A percentile compares a stretch with the other conserved stretches of the same genome.
Evolutionary conservation across 2,888 invertebrate genomes (phyloP).

Genomic region (Hemicrepidius hirtus): DNA sequence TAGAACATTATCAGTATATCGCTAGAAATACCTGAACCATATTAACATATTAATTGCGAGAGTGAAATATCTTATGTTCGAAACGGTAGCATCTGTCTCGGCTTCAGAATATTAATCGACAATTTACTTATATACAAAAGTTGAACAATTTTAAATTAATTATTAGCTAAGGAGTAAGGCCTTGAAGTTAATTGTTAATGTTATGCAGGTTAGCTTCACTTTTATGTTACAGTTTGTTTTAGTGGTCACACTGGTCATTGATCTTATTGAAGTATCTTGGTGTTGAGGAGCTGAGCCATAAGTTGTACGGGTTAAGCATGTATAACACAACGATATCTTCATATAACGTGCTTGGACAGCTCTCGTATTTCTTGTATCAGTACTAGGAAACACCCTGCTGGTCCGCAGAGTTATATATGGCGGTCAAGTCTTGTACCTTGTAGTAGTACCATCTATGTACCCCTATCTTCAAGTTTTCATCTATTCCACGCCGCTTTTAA

Average conservation of each 20-base stretch:
- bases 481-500: slow-evolving; percentile 37
- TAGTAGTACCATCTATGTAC: slow-evolving; percentile 68
- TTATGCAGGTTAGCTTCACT: not conserved
- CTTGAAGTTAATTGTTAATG: not conserved
- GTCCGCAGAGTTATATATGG: slow-evolving; percentile 69
- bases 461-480: slow-evolving; percentile 62
- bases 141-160: not conserved
- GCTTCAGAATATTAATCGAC: slow-evolving; percentile 7
- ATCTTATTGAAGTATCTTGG: slow-evolving; percentile 57
- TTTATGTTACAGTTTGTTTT: slow-evolving; percentile 19
- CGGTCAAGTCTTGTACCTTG: slow-evolving; percentile 67
- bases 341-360: slow-evolving; percentile 70
- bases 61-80: slow-evolving; percentile 17
- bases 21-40: slow-evolving; percentile 21
- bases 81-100: slow-evolving; percentile 28
- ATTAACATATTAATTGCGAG: slow-evolving; percentile 31
- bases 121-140: not conserved
- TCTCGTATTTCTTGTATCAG: slow-evolving; percentile 72
- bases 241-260: slow-evolving; percentile 50
- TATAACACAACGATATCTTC: slow-evolving; percentile 71
- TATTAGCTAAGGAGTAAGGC: not conserved
- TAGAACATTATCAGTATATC: slow-evolving; percentile 16
- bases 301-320: slow-evolving; percentile 67
- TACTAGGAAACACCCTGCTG: slow-evolving; percentile 72
- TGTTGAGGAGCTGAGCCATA: slow-evolving; percentile 63